Base-by-base conservation (phyloP, 2,888 invertebrate species). In the Hyposoter dolosus region DNA sequence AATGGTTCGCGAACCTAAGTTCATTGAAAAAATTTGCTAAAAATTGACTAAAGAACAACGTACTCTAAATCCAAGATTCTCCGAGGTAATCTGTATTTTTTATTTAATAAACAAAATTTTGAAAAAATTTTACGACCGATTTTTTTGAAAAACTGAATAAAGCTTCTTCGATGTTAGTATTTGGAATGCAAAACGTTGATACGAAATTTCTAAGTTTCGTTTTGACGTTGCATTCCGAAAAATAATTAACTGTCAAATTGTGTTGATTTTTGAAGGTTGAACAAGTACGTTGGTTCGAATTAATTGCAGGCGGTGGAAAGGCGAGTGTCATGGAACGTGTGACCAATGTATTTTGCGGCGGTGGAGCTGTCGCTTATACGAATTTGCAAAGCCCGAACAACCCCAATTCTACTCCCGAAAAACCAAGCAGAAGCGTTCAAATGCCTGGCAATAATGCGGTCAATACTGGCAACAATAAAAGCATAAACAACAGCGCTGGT, bases 301-400 rank as follows among this genome's bases (percentile, higher is more conserved):
- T 43, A 23, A 66, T 88, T 89, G 65, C 88, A 92, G 92, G 93
- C 71, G 95, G 96, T 89, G 94, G 94, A 45, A 95, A 96, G 91
- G 95, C 96, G 40, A 96, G 96, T 93, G 98, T 98, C 88, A 98
- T 98, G 95, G 98, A 98, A 94, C 96, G 98, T 89, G 98, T 98
- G 83, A 98, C 98, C 71, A 97, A 97, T 93, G 98, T 97, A 40
- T 96, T 98, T 84, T 98, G 98, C 94, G 98, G 98, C 17, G 97
- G 97, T 81, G 94, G 95, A 90, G 88, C 97, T 93, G 98, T 84
- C 96, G 97, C 89, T 76, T 93, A 93, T 71, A 92, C 93, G 86
- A 93, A 93, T 91, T 87, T 93, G 71, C 93, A 92, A 86, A 91
- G 90, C 82, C 90, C 91, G 53, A 93, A 93, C 82, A 92, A 92